phyloP scores from a whole-genome alignment of 2,113 vertebrate genomes.

The Glaucidium brasilianum region DNA sequence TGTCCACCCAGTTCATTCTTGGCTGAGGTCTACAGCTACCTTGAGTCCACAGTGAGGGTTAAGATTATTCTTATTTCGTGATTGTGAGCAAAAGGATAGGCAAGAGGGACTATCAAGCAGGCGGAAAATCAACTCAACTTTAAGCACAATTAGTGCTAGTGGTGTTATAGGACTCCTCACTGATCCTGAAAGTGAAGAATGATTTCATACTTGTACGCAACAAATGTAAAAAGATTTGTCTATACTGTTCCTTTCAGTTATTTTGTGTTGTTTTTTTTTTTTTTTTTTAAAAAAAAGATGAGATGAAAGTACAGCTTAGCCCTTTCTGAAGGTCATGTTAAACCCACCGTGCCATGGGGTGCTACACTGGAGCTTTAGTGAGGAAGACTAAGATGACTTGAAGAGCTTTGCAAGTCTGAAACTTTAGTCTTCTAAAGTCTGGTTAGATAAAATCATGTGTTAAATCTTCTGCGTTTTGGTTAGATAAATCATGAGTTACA shows the following conservation, averaged over 20 bases:
- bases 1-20: background rate
- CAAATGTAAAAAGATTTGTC: background rate
- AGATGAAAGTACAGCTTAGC: background rate
- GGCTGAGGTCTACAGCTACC: background rate
- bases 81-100: background rate
- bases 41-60: background rate
- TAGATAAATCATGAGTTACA: background rate
- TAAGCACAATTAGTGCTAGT: background rate
- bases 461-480: background rate
- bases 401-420: background rate
- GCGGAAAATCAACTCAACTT: background rate
- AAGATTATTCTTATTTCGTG: background rate
- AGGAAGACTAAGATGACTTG: background rate
- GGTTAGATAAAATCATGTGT: background rate
- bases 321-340: background rate
- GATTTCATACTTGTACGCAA: background rate
- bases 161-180: background rate
- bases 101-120: background rate
- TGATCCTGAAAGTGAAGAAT: background rate
- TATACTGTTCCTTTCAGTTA: background rate
- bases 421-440: background rate
- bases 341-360: background rate
- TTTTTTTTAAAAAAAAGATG: too few relatives aligned
- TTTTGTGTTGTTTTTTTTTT: background rate
- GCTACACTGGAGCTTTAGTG: background rate